These are phyloP conservation scores for Florisuga fusca DNA, from an alignment of 2,797 vertebrate genomes.

Conservation along the genomic window DNA sequence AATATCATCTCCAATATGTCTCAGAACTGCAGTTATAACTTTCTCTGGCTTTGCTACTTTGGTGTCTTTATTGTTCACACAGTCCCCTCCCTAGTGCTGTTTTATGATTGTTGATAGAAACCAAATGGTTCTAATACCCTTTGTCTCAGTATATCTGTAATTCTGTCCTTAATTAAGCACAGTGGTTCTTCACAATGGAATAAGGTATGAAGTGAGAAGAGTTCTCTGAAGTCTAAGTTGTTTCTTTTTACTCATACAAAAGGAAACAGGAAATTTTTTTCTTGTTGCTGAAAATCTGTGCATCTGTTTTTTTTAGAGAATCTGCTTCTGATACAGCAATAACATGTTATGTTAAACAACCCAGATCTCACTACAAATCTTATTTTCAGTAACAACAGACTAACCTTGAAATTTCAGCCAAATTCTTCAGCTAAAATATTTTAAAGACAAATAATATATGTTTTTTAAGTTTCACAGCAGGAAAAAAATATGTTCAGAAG, in stretches of 20 bases:
- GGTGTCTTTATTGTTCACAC: not conserved
- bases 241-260: not conserved
- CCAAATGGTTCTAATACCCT: not conserved
- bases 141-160: not conserved
- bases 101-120: not conserved
- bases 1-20: not conserved
- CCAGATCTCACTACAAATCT: not conserved
- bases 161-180: conserved; percentile 3
- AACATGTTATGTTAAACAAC: not conserved
- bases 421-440: conserved; percentile 9
- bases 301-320: not conserved
- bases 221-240: not conserved
- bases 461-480: not conserved
- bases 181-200: not conserved
- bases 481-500: conserved; percentile 10
- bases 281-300: not conserved
- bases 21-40: not conserved
- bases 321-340: not conserved
- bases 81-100: not conserved
- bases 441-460: conserved; percentile 2
- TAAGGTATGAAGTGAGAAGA: not conserved
- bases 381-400: not conserved
- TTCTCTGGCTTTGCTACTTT: not conserved
- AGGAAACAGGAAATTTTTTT: not conserved
- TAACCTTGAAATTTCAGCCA: conserved; percentile 18